These are phyloP conservation scores for Drosophila falleni DNA, from an alignment of 2,888 invertebrate genomes.

Conservation along the genomic window DNA sequence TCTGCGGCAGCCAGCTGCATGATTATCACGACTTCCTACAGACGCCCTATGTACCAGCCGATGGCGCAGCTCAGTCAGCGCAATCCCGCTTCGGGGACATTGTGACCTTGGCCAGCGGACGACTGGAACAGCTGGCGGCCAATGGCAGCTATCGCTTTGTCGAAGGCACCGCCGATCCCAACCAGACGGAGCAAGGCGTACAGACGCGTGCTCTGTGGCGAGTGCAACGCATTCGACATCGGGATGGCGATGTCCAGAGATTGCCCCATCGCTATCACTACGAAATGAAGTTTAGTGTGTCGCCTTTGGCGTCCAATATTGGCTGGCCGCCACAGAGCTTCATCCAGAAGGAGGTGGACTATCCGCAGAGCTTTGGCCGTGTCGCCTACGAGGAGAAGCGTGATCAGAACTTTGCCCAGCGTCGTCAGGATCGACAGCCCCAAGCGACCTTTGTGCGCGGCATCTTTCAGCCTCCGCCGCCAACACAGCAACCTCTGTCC, in stretches of 20 bases:
- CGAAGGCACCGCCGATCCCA: conserved; percentile 80
- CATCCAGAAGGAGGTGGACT: conserved; percentile 87
- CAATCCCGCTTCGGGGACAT: conserved; percentile 87
- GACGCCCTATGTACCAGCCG: conserved; percentile 71
- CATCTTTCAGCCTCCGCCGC: conserved; percentile 64
- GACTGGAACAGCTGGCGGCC: conserved; percentile 86
- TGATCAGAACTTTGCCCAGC: conserved; percentile 63
- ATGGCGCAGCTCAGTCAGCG: background rate
- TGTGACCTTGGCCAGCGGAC: conserved; percentile 88
- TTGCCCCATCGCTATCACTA: conserved; percentile 86
- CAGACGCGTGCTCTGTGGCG: conserved; percentile 89
- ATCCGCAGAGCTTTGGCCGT: conserved; percentile 82
- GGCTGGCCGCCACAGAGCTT: conserved; percentile 86
- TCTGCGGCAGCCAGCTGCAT: conserved; percentile 62
- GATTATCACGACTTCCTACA: conserved; percentile 82
- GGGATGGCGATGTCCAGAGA: conserved; percentile 84
- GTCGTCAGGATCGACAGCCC: conserved; percentile 67
- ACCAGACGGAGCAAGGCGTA: conserved; percentile 41
- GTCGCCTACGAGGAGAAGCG: conserved; percentile 58
- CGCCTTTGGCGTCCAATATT: conserved; percentile 80
- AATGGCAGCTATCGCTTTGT: conserved; percentile 87
- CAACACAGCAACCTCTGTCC: conserved; percentile 46
- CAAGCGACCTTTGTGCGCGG: conserved; percentile 77
- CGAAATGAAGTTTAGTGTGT: conserved; percentile 89
- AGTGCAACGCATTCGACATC: conserved; percentile 89